Base-by-base conservation (phyloP, 1,140 invertebrate species). In the Drosophila fuyamai region DNA sequence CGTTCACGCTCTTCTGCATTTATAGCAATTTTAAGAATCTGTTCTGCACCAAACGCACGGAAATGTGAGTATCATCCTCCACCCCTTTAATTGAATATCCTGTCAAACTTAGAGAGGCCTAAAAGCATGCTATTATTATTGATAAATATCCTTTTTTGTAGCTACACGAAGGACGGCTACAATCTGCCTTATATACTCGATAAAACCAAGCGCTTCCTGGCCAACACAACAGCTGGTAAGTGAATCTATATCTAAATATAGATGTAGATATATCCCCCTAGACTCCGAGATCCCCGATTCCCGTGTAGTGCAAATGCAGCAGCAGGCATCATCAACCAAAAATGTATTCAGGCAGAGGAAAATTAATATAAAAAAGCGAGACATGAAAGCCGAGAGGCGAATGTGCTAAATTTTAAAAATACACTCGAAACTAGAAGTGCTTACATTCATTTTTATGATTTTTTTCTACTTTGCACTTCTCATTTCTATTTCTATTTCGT, bases 21-120 rank as follows among this genome's bases (percentile, higher is more conserved):
- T 92, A 92, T 89, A 92, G 91, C 88, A 92, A 92, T 78, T 92
- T 92, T 81, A 92, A 92, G 65, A 92, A 92, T 89, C 76, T 92
- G 16, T 92, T 92, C 60, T 92, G 91, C 86, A 92, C 91, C 54
- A 92, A 92, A 90, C 91, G 91, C 63, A 92, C 90, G 51, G 91
- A 92, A 90, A 92, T 90, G 91, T 92, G 78, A 92, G 91, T 61
- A 35, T n/a, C 48, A 35, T 35, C 12, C 14, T 43, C 16, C 27
- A 4, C 12, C 12, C 47, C n/a, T 29, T 61, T 65, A 65, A 65
- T 65, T 46, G 29, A 61, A 61, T 65, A 46, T 46, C 18, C 61
- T 27, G 18, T n/a, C 14, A 9, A 50, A 23, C 62, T 32, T 18
- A 2, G 35, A 32, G 56, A 4, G 40, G 47, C 73, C 75, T 55